These are phyloP conservation scores for Caenorhabditis doughertyi DNA, from an alignment of 2,888 invertebrate species.

Conservation along the genomic window DNA sequence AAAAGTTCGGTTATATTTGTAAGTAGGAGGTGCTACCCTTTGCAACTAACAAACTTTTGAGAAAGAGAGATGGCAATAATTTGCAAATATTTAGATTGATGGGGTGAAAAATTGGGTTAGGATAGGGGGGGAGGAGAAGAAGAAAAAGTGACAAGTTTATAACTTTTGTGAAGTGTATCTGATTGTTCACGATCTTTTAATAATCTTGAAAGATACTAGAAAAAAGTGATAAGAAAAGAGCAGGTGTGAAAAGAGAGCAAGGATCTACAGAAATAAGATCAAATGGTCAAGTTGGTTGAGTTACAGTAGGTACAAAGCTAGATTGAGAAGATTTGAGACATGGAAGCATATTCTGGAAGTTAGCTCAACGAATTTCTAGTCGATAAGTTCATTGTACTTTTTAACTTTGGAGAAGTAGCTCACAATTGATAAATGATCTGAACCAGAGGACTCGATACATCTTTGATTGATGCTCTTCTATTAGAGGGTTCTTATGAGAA, in stretches of 20 bases:
- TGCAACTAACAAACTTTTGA: conserved; percentile 30
- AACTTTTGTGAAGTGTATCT: not conserved
- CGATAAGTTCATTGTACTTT: too few relatives aligned
- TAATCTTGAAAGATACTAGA: not conserved
- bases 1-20: conserved; percentile 53
- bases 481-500: not conserved
- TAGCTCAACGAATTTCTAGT: too few relatives aligned
- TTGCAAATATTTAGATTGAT: conserved; percentile 48
- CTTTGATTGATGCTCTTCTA: too few relatives aligned
- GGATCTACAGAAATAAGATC: too few relatives aligned
- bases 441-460: too few relatives aligned
- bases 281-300: not conserved
- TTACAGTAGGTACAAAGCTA: too few relatives aligned
- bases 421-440: too few relatives aligned
- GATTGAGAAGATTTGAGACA: too few relatives aligned
- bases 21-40: not conserved
- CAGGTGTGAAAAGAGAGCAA: not conserved
- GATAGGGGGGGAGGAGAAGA: conserved; percentile 28
- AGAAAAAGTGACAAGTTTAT: conserved; percentile 23
- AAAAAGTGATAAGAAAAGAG: not conserved
- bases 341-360: too few relatives aligned
- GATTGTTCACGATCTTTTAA: conserved; percentile 7
- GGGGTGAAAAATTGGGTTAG: conserved; percentile 37
- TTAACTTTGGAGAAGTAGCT: too few relatives aligned
- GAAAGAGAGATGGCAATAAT: conserved; percentile 21